phyloP scores from a whole-genome alignment of 2,888 invertebrate species.

The Aethes cnicana region DNA sequence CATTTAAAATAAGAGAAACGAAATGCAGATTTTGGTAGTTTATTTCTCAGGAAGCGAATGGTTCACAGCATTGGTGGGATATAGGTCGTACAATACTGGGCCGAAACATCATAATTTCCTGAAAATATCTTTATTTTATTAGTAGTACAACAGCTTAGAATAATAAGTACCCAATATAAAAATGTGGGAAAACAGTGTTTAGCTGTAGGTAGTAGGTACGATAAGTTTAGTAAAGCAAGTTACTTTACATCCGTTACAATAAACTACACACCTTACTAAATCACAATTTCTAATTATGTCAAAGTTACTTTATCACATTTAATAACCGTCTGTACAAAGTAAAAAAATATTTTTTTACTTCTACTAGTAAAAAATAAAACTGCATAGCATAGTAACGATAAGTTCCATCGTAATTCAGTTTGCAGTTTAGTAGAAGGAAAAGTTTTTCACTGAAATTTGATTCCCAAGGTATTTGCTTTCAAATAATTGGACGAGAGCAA shows the following conservation, averaged over 20 bases:
- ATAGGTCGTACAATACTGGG: conserved; percentile 77
- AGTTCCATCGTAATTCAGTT: conserved; percentile 39
- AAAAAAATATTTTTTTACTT: conserved; percentile 78
- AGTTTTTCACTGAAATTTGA: conserved; percentile 1
- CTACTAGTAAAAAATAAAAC: conserved; percentile 72
- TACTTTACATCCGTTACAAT: conserved; percentile 53
- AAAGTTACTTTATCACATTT: conserved; percentile 79
- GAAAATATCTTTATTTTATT: conserved; percentile 59
- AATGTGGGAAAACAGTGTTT: conserved; percentile 72
- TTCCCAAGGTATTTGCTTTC: too few relatives aligned
- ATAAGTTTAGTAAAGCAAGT: conserved; percentile 76
- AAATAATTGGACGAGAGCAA: too few relatives aligned
- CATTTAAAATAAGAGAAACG: conserved; percentile 43
- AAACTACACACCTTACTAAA: conserved; percentile 79
- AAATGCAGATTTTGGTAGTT: conserved; percentile 74
- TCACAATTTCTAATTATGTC: conserved; percentile 80
- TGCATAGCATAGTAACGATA: conserved; percentile 57
- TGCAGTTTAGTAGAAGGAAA: conserved; percentile 39
- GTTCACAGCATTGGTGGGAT: conserved; percentile 82
- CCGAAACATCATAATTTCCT: conserved; percentile 72
- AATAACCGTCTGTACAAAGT: conserved; percentile 80
- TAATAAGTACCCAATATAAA: conserved; percentile 78
- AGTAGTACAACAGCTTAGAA: conserved; percentile 75
- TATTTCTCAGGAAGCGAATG: conserved; percentile 82
- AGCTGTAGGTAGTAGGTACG: conserved; percentile 63